Evolutionary conservation across 2,113 vertebrate genomes (phyloP).

Genomic region (Ranitomeya imitator): DNA sequence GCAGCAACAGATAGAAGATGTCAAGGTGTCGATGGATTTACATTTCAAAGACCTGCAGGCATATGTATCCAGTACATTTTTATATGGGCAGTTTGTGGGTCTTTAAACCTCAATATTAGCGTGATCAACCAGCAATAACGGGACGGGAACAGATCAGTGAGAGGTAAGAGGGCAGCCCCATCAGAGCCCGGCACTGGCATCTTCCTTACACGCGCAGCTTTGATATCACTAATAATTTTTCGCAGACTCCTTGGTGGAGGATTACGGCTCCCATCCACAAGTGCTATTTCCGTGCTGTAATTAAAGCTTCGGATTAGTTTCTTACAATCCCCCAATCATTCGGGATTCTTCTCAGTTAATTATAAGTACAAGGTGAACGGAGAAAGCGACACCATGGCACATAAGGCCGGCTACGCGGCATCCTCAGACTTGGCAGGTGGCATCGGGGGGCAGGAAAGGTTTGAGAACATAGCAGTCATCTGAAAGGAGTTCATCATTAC

Average conservation of each 20-base stretch:
- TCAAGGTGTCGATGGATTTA: no score
- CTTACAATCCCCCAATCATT: not conserved
- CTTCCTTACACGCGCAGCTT: not conserved
- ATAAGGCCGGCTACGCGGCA: not conserved
- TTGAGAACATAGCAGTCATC: not conserved
- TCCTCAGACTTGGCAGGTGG: not conserved
- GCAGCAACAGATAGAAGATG: no score
- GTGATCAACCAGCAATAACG: no score
- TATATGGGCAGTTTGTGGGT: no score
- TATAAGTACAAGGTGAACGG: not conserved
- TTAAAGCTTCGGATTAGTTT: not conserved
- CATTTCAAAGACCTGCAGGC: no score
- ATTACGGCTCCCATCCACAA: not conserved
- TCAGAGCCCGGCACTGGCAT: not conserved
- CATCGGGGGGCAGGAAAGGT: not conserved
- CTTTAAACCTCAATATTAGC: no score
- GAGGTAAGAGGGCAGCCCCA: no score
- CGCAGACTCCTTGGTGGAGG: not conserved
- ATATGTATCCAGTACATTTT: no score
- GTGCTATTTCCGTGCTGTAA: not conserved
- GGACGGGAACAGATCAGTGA: not conserved
- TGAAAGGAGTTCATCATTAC: not conserved
- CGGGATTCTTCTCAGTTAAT: not conserved
- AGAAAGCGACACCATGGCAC: not conserved
- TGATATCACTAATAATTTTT: conserved; percentile 4